These are phyloP conservation scores for Anolis carolinensis DNA, from an alignment of 2,113 vertebrate genomes.

Conservation along the genomic window DNA sequence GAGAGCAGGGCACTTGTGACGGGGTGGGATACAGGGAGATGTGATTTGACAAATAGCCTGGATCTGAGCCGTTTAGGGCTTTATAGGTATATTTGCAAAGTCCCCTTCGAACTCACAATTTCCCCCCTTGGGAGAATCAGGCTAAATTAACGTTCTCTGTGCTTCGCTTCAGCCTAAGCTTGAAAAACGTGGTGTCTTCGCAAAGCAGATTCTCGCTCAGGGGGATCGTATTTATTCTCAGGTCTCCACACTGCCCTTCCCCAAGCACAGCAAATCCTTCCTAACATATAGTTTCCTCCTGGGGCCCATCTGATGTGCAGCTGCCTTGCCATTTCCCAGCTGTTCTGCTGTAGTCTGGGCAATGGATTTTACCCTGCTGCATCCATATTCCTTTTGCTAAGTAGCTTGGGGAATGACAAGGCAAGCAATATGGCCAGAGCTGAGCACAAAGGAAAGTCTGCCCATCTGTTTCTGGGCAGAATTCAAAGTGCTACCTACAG, in stretches of 20 bases:
- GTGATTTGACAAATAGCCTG: too few species aligned
- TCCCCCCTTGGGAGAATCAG: not conserved
- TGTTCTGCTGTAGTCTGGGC: not conserved
- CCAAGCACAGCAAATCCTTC: conserved; percentile 30
- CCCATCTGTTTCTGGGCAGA: too few species aligned
- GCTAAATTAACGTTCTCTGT: not conserved
- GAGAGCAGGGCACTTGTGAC: too few species aligned
- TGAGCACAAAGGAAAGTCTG: not conserved
- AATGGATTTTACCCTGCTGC: not conserved
- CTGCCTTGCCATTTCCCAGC: conserved; percentile 4
- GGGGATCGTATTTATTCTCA: conserved; percentile 17
- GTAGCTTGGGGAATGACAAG: not conserved
- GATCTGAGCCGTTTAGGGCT: too few species aligned
- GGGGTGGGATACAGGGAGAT: too few species aligned
- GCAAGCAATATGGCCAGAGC: too few species aligned
- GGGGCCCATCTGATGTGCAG: not conserved
- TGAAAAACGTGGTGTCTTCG: accelerated
- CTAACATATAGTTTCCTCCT: not conserved
- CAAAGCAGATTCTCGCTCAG: conserved; percentile 26
- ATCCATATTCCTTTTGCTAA: not conserved
- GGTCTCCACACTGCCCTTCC: conserved; percentile 21
- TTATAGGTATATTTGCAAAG: not conserved
- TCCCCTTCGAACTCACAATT: accelerated
- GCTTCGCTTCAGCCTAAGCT: not conserved
- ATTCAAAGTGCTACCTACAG: too few species aligned